Conservation (phyloP, 2,113 vertebrate genomes). For the Nannospalax galili region DNA sequence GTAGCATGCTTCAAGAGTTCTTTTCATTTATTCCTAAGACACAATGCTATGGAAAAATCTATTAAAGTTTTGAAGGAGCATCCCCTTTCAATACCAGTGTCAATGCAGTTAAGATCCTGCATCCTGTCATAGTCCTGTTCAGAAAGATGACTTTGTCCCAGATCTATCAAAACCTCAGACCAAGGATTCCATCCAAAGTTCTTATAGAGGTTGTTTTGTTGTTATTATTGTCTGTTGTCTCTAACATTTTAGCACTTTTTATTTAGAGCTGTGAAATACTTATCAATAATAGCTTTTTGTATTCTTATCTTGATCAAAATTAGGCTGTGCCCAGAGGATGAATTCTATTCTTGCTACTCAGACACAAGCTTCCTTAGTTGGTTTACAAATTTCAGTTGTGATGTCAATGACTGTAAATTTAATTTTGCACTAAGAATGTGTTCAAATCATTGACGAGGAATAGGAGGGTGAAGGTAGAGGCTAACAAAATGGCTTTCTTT, state of each 20-base stretch:
- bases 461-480: background rate
- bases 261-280: constrained; percentile 42
- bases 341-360: background rate
- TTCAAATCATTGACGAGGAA: constrained; percentile 9
- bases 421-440: constrained; percentile 34
- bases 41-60: background rate
- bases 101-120: background rate
- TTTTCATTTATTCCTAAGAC: constrained; percentile 23
- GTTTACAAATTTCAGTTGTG: constrained; percentile 39
- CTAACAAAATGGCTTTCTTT: background rate
- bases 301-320: constrained; percentile 42
- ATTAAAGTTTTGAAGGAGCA: background rate
- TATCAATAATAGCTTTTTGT: background rate
- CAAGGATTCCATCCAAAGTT: background rate
- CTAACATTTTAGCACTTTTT: constrained; percentile 30
- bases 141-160: background rate
- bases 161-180: background rate
- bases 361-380: background rate
- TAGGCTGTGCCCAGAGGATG: constrained; percentile 20
- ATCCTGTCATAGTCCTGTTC: background rate
- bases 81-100: background rate
- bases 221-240: background rate
- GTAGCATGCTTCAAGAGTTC: background rate
- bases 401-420: constrained; percentile 1
- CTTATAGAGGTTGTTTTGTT: background rate